Evolutionary conservation across 1,140 invertebrate genomes (phyloP), one percentile per base, ranked within the genome.

Genomic region (Aphaenogaster ashmeadi): DNA sequence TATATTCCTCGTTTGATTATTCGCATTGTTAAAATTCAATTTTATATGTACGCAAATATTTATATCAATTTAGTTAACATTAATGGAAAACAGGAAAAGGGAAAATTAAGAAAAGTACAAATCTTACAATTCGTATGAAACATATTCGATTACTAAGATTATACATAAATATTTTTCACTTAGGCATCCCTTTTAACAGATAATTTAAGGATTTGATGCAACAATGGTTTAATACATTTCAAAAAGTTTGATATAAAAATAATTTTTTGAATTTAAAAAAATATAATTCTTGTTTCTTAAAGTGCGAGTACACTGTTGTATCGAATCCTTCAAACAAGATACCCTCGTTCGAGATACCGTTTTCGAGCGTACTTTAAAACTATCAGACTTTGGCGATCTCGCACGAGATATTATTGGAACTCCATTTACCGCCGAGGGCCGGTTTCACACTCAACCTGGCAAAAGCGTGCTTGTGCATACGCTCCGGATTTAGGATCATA

Each of bases 401-500:
- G 67, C 94, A 95, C 21, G 93, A 93, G 83, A 95, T 78, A 79
- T 90, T 92, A 41, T 92, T 80, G 18, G 93, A 77, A 21, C 91
- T 88, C 95, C 95, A 96, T 41, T 81, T 79, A 13, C 88, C 90
- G 54, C 91, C 85, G 9, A 15, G 6, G 9, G 84, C 50, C 5
- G 94, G 92, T 77, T 86, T 92, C n/a, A 96, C 90, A 87, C 95
- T 93, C 1, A 97, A 89, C 75, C 95, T 95, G 27, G 96, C 95
- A 93, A 96, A 97, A 9, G 94, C 96, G 78, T 97, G 97, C 94
- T 98, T 98, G 0, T 96, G 96, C 58, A 99, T 93, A 85, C 97
- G 96, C 90, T 98, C 98, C 0, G 98, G 98, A 96, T 99, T 99
- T 6, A 99, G 94, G 9, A 98, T 97, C 33, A 98, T 94, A 89